Evolutionary conservation across 2,797 vertebrate species (phyloP).

Genomic region (Acanthiza pusilla): DNA sequence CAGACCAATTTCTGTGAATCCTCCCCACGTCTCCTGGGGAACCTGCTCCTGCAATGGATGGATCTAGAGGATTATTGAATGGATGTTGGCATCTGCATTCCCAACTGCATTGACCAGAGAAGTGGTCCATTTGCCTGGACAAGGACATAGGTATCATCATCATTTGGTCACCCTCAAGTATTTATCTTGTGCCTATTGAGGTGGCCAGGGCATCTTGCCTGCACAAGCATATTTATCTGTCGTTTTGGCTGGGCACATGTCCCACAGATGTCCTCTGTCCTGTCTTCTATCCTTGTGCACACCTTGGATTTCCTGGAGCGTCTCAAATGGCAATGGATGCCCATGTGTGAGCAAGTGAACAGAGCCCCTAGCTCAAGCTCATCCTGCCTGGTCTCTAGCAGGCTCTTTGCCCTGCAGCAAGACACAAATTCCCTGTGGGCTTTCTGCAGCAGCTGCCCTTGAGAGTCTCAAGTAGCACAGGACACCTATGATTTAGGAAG

Average conservation of each 20-base stretch:
- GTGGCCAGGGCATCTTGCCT: background rate
- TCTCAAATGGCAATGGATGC: background rate
- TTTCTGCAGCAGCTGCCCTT: background rate
- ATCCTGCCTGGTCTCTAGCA: background rate
- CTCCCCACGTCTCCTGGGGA: background rate
- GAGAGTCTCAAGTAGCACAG: background rate
- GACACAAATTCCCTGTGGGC: background rate
- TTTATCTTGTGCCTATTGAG: background rate
- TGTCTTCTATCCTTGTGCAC: background rate
- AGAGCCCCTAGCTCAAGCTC: background rate
- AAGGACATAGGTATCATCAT: background rate
- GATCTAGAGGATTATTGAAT: background rate
- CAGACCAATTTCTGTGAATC: background rate
- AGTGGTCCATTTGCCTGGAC: background rate
- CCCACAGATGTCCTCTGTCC: background rate
- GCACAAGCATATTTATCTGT: background rate
- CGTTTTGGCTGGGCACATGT: background rate
- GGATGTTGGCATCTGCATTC: background rate
- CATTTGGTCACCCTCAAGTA: background rate
- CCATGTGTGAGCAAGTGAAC: rapidly evolving
- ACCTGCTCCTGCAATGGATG: background rate
- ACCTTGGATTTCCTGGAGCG: background rate
- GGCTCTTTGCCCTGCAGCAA: background rate
- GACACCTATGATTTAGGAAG: background rate
- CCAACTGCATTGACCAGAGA: background rate